A percentile compares a stretch with the other conserved stretches of the same genome.
Conservation (phyloP, 1,140 invertebrate genomes). For the Hestina assimilis region DNA sequence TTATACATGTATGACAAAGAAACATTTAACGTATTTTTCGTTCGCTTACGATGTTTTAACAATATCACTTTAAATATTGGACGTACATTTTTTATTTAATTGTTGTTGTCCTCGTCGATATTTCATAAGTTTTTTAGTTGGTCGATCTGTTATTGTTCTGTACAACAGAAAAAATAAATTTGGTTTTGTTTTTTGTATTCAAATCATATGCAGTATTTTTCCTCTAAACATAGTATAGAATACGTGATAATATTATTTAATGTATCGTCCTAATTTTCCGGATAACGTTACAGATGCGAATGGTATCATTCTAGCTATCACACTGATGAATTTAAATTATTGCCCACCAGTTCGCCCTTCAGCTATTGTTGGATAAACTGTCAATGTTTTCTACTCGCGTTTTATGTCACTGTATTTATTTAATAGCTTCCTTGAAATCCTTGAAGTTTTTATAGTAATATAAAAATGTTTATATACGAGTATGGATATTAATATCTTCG, state of each 20-base stretch:
- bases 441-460: not conserved
- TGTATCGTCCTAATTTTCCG: conserved; percentile 16
- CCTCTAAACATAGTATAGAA: conserved; percentile 8
- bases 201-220: conserved; percentile 14
- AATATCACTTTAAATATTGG: no score
- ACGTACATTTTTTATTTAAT: no score
- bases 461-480: not conserved
- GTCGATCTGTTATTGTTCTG: no score
- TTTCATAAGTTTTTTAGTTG: no score
- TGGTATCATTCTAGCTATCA: conserved; percentile 15
- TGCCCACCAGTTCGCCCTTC: conserved; percentile 18
- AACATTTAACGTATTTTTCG: no score
- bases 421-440: conserved; percentile 62
- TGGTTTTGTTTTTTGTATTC: not conserved
- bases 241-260: conserved; percentile 21
- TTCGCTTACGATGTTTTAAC: no score
- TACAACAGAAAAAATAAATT: no score
- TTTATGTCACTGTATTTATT: conserved; percentile 48
- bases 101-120: no score
- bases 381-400: conserved; percentile 48
- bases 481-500: conserved; percentile 19
- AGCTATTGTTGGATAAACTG: conserved; percentile 45
- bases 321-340: conserved; percentile 32
- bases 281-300: conserved; percentile 20
- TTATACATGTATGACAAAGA: no score